A percentile compares a stretch with the other conserved stretches of the same genome.
These are phyloP conservation scores for Agrilus biguttatus DNA, from an alignment of 2,888 invertebrate genomes.

Conservation along the genomic window DNA sequence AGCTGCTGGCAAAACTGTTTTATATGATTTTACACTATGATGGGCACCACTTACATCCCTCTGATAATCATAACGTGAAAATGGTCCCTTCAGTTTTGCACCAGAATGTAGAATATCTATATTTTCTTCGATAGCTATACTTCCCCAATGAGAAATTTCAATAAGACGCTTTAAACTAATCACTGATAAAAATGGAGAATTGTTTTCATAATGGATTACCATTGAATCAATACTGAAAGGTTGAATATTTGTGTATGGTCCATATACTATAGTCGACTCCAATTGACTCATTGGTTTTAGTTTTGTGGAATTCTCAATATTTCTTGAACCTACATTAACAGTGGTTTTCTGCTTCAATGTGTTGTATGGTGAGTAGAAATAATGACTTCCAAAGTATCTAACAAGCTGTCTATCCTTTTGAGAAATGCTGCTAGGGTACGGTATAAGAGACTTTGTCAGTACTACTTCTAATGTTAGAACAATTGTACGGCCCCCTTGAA, in stretches of 20 bases:
- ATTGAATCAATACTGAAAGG: constrained; percentile 47
- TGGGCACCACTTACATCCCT: constrained; percentile 78
- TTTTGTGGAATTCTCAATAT: constrained; percentile 70
- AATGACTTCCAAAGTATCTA: constrained; percentile 69
- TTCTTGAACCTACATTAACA: constrained; percentile 61
- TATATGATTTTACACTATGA: constrained; percentile 83
- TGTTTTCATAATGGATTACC: constrained; percentile 87
- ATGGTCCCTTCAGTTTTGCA: constrained; percentile 82
- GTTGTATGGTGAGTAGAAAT: constrained; percentile 71
- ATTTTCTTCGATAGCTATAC: constrained; percentile 92
- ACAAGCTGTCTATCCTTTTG: constrained; percentile 93
- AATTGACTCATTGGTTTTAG: constrained; percentile 64
- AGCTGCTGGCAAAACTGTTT: constrained; percentile 70
- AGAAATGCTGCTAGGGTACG: constrained; percentile 77
- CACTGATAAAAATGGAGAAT: constrained; percentile 90
- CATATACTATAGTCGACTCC: constrained; percentile 74
- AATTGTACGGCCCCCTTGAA: constrained; percentile 43
- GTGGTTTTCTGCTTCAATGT: constrained; percentile 69
- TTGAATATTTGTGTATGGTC: constrained; percentile 67
- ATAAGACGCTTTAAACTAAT: constrained; percentile 72
- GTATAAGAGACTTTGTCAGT: constrained; percentile 58
- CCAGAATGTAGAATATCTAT: constrained; percentile 87
- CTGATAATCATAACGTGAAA: constrained; percentile 96
- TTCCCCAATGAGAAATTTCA: constrained; percentile 99
- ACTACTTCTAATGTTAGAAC: constrained; percentile 55